Evolutionary conservation across 37 sponge, comb jelly and placozoan genomes (phyloP).

Genomic region (Beroe forskalii): DNA sequence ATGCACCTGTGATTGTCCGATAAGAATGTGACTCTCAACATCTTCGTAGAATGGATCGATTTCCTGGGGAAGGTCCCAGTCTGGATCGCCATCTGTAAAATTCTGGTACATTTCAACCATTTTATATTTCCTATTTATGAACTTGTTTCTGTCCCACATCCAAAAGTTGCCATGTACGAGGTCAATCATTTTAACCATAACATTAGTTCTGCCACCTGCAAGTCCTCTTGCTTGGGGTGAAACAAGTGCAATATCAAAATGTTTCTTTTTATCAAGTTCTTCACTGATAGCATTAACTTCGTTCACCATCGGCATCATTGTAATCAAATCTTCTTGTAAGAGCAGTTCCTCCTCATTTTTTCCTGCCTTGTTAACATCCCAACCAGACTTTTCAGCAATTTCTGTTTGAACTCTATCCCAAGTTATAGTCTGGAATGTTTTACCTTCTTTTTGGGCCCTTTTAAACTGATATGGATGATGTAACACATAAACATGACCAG

Average conservation of each 20-base stretch:
- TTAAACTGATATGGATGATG: constrained; percentile 78
- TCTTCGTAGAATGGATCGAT: constrained; percentile 73
- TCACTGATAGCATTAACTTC: constrained; percentile 84
- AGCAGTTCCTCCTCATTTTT: constrained; percentile 73
- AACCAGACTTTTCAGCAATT: constrained; percentile 77
- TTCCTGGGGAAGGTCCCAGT: constrained; percentile 71
- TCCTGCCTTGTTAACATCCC: constrained; percentile 71
- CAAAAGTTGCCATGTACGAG: constrained; percentile 68
- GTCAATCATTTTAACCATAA: constrained; percentile 70
- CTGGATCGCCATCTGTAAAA: constrained; percentile 69
- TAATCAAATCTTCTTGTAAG: constrained; percentile 74
- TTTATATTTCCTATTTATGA: constrained; percentile 70
- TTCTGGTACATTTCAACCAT: constrained; percentile 84
- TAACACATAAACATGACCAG: constrained; percentile 76
- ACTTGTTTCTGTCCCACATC: constrained; percentile 69
- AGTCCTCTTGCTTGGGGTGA: constrained; percentile 75
- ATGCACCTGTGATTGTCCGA: constrained; percentile 75
- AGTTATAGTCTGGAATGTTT: constrained; percentile 67
- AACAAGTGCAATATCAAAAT: constrained; percentile 74
- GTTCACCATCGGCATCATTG: constrained; percentile 77
- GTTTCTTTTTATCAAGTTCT: constrained; percentile 75
- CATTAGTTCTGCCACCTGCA: constrained; percentile 70
- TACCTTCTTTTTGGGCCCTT: constrained; percentile 53
- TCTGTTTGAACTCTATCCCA: constrained; percentile 75
- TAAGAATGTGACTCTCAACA: constrained; percentile 65